Evolutionary conservation across 2,888 invertebrate species (phyloP), one percentile per base, ranked within the genome.

Genomic region (Callosobruchus maculatus): DNA sequence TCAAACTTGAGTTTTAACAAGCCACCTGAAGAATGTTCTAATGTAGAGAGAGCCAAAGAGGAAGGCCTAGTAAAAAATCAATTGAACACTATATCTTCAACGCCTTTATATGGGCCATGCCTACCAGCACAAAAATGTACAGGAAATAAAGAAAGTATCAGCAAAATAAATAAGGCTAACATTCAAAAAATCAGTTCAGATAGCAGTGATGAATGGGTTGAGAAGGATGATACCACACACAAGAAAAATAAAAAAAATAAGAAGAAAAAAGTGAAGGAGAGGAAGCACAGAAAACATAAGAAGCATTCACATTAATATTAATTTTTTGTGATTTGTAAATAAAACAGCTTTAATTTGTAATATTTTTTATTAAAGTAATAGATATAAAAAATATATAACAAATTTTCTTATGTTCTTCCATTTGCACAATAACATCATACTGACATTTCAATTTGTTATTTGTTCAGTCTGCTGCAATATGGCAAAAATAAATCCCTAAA

Each of bases 271-370:
- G 83, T 82, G 71, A 81, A 82, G 70, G 73, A 78, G 31, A 78
- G 78, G 93, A 93, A 80, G 88, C 49, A 70, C 49, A 49, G 13
- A 13, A 49, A 49, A 49, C 49, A 49, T 49, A 49, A 49, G 18
- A 49, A 49, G 13, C 49, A 49, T 49, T 7, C 13, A 49, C 1
- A 18, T 49, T 49, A 49, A 49, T 7, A 18, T 49, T 7, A 5
- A 49, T 49, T 49, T 13, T 49, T 13, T 49, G 5, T 49, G 49
- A 49, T 49, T 7, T 49, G 3, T 49, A 49, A 49, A 49, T 49
- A 13, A 49, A 49, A 49, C 1, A 49, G 13, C 1, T 13, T 49
- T 49, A 3, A 49, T 49, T 49, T 49, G 13, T 49, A 18, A 49
- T 49, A 1, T 49, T 49, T 30, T 49, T 49, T 49, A 49, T 49